phyloP scores from a whole-genome alignment of 2,888 invertebrate genomes.

The Rhamnusium bicolor region DNA sequence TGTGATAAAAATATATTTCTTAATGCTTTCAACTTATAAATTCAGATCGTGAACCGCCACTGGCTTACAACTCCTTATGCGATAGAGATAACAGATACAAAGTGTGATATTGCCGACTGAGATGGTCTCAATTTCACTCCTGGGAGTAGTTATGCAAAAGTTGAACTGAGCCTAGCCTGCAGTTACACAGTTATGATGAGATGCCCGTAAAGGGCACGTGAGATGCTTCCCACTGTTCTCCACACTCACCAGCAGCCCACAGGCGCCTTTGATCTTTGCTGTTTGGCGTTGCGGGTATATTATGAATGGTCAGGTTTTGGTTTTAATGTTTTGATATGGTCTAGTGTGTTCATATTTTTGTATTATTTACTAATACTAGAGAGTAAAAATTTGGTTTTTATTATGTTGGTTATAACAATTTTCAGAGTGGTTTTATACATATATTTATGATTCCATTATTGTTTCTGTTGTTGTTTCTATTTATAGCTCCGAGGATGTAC shows the following conservation, averaged over 20 bases:
- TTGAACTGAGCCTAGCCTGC: conserved; percentile 62
- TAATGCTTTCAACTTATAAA: background rate
- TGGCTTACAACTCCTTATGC: conserved; percentile 7
- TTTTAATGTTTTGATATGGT: background rate
- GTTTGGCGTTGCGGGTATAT: conserved; percentile 4
- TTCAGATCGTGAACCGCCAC: conserved; percentile 15
- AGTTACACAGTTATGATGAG: conserved; percentile 67
- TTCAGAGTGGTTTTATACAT: background rate
- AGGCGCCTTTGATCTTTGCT: conserved; percentile 12
- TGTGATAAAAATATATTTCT: background rate
- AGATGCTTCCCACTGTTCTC: conserved; percentile 26
- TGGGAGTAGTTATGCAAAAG: conserved; percentile 71
- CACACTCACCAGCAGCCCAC: background rate
- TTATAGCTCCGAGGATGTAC: no score
- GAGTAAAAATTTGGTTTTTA: background rate
- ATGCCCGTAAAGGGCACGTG: conserved; percentile 64
- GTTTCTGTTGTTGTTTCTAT: no score
- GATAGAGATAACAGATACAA: conserved; percentile 36
- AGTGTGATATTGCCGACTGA: conserved; percentile 36
- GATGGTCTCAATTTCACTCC: conserved; percentile 63
- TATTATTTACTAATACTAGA: background rate
- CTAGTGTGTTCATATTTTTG: background rate
- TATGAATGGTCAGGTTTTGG: conserved; percentile 20
- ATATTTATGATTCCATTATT: background rate
- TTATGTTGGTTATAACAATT: background rate